phyloP scores from a whole-genome alignment of 2,113 vertebrate genomes.

The Lophochroa leadbeateri region DNA sequence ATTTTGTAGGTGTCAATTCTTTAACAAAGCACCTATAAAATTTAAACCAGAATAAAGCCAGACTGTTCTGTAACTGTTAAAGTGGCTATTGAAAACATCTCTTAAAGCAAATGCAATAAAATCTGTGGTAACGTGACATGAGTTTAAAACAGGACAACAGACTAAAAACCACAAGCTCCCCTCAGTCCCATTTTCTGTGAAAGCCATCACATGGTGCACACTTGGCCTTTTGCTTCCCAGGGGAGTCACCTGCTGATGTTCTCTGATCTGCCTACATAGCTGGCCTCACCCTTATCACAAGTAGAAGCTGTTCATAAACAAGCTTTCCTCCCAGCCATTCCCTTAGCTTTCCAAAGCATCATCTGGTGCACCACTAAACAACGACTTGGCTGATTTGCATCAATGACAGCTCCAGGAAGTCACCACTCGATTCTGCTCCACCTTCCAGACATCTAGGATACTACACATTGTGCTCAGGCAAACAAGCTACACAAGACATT shows the following conservation, averaged over 20 bases:
- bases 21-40: neutral
- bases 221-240: neutral
- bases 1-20: neutral
- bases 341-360: neutral
- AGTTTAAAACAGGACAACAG: neutral
- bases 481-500: neutral
- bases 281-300: neutral
- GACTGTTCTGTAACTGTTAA: neutral
- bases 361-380: neutral
- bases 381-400: neutral
- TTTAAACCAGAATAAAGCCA: neutral
- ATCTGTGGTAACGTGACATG: fast-evolving
- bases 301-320: fast-evolving
- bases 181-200: neutral
- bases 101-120: neutral
- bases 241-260: neutral
- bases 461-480: fast-evolving
- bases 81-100: fast-evolving
- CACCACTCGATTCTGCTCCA: neutral
- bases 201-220: neutral
- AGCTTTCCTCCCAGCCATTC: neutral
- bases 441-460: neutral
- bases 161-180: neutral
- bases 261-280: fast-evolving
- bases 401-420: neutral